A percentile compares a stretch with the other conserved stretches of the same genome.
phyloP scores from a whole-genome alignment of 2,113 vertebrate genomes.

The Setophaga kirtlandii region DNA sequence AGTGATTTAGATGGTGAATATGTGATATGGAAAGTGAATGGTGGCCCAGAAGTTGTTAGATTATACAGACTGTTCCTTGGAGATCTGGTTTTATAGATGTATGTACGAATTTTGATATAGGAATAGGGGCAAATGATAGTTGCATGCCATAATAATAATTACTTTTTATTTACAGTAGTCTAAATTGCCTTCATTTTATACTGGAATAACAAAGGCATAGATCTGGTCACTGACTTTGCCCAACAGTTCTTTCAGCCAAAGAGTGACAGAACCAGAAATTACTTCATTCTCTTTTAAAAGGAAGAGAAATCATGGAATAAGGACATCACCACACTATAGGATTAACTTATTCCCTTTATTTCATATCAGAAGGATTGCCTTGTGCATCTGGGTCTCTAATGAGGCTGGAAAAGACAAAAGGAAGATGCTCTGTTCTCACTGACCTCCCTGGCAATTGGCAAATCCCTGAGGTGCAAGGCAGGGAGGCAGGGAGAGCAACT shows the following conservation, averaged over 20 bases:
- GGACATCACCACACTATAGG: rapidly evolving
- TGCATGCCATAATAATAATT: background rate
- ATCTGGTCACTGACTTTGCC: background rate
- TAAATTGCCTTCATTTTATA: background rate
- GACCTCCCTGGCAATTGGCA: background rate
- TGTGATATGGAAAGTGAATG: background rate
- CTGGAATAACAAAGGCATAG: background rate
- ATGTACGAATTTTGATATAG: background rate
- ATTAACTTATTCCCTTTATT: background rate
- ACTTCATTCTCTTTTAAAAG: background rate
- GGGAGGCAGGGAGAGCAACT: background rate
- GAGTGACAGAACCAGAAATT: background rate
- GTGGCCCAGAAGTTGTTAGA: background rate
- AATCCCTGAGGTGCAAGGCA: background rate
- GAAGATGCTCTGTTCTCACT: background rate
- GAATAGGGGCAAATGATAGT: background rate
- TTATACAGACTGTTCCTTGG: background rate
- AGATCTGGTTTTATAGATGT: background rate
- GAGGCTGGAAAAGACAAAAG: background rate
- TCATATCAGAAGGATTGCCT: background rate
- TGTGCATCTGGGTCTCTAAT: background rate
- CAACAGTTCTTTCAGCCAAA: background rate
- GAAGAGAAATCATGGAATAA: background rate
- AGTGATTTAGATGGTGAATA: background rate
- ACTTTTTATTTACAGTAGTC: background rate